Percentiles rank a stretch among this genome's conserved stretches.
Evolutionary conservation across 2,888 invertebrate species (phyloP).

Genomic region (Aproaerema taeniolella): DNA sequence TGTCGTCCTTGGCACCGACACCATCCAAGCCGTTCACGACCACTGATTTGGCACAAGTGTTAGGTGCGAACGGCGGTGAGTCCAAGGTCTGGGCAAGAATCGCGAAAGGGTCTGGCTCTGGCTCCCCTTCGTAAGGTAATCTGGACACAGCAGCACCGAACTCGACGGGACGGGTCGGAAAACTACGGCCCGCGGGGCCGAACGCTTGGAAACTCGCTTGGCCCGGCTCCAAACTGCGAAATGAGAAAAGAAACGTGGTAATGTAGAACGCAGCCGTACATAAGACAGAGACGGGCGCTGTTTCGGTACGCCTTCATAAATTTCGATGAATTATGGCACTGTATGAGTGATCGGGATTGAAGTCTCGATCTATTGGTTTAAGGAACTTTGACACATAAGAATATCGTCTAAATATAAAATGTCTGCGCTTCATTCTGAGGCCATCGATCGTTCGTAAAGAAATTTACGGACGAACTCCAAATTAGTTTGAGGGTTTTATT

Average conservation of each 20-base stretch:
- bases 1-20: slow-evolving; percentile 52
- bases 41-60: slow-evolving; percentile 42
- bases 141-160: slow-evolving; percentile 58
- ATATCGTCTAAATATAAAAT: slow-evolving; percentile 58
- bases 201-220: slow-evolving; percentile 75
- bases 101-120: slow-evolving; percentile 53
- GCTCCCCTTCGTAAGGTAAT: slow-evolving; percentile 47
- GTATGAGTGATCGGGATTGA: slow-evolving; percentile 62
- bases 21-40: slow-evolving; percentile 40
- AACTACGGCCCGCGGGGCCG: slow-evolving; percentile 70
- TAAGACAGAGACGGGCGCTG: slow-evolving; percentile 64
- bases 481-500: slow-evolving; percentile 4
- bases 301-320: slow-evolving; percentile 61
- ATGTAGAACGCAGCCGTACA: slow-evolving; percentile 60
- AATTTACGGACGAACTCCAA: slow-evolving; percentile 22
- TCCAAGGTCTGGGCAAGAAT: slow-evolving; percentile 45
- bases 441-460: slow-evolving; percentile 33
- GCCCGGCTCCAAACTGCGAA: slow-evolving; percentile 78
- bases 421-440: slow-evolving; percentile 35
- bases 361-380: slow-evolving; percentile 61
- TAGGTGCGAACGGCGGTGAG: slow-evolving; percentile 47
- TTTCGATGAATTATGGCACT: slow-evolving; percentile 64
- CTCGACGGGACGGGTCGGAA: slow-evolving; percentile 70
- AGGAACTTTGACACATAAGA: slow-evolving; percentile 61
- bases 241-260: slow-evolving; percentile 74